These are phyloP conservation scores for Notothenia rossii DNA, from an alignment of 2,113 vertebrate genomes.

Conservation along the genomic window DNA sequence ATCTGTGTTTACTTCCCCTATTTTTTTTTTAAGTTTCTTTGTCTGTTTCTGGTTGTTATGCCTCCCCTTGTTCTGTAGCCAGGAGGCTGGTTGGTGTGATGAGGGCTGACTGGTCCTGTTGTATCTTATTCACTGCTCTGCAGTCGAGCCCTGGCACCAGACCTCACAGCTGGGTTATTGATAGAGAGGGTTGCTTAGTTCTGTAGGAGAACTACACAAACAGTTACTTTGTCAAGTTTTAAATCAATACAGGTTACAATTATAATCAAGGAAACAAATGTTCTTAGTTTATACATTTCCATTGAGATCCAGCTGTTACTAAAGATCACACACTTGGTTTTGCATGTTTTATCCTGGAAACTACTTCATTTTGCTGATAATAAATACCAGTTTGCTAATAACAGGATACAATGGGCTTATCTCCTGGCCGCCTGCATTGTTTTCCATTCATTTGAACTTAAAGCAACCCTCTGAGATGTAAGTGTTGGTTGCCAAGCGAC, in stretches of 20 bases:
- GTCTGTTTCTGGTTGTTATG: slow-evolving; percentile 63
- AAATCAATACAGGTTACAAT: slow-evolving; percentile 26
- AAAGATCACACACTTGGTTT: not conserved
- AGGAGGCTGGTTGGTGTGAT: slow-evolving; percentile 67
- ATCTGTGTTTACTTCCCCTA: slow-evolving; percentile 68
- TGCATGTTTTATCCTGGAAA: no score
- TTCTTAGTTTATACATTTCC: slow-evolving; percentile 4
- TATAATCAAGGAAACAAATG: not conserved
- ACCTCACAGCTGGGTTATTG: slow-evolving; percentile 58
- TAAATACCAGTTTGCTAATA: no score
- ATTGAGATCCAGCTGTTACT: not conserved
- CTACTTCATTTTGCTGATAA: no score
- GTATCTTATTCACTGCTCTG: slow-evolving; percentile 54
- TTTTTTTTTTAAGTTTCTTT: slow-evolving; percentile 58
- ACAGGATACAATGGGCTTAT: not conserved
- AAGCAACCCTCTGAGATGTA: not conserved
- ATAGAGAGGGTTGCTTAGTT: slow-evolving; percentile 44
- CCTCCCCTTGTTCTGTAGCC: slow-evolving; percentile 62
- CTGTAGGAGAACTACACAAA: slow-evolving; percentile 24
- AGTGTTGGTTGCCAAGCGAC: not conserved
- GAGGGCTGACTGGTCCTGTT: slow-evolving; percentile 55
- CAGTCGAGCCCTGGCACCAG: slow-evolving; percentile 50
- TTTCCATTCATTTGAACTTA: not conserved
- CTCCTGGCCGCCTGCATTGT: not conserved
- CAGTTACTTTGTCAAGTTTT: slow-evolving; percentile 32